Conservation (phyloP, 2,888 invertebrate species). For the Dasypogon diadema region DNA sequence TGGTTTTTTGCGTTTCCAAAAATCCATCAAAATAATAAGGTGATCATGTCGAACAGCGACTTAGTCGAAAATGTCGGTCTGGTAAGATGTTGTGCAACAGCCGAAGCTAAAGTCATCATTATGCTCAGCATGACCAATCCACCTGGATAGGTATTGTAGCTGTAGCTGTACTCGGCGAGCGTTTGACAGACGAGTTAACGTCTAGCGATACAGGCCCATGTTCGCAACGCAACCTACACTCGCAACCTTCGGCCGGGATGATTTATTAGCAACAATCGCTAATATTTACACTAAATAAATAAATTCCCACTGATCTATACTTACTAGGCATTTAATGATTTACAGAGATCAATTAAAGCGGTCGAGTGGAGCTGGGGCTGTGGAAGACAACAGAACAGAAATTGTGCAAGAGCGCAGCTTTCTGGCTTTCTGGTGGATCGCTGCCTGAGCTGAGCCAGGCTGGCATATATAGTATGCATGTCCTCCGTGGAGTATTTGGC, state of each 20-base stretch:
- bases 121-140: conserved; percentile 45
- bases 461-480: conserved; percentile 18
- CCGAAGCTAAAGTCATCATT: conserved; percentile 40
- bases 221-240: conserved; percentile 25
- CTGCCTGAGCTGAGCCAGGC: background rate
- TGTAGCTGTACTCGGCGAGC: background rate
- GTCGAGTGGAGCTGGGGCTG: conserved; percentile 1
- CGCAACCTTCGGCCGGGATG: conserved; percentile 1
- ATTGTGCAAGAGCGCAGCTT: background rate
- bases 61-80: conserved; percentile 5
- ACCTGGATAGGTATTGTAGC: background rate
- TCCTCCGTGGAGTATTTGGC: conserved; percentile 40
- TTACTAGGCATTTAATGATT: conserved; percentile 15
- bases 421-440: background rate
- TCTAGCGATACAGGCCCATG: conserved; percentile 9
- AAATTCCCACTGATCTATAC: conserved; percentile 32
- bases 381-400: conserved; percentile 37
- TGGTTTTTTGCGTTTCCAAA: conserved; percentile 26
- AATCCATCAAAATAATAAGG: conserved; percentile 39
- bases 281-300: conserved; percentile 50
- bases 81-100: conserved; percentile 7
- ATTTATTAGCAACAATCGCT: conserved; percentile 36
- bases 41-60: conserved; percentile 12
- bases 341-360: conserved; percentile 31
- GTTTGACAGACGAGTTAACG: conserved; percentile 15